phyloP scores from a whole-genome alignment of 2,888 invertebrate genomes.

The Parochlus steinenii region DNA sequence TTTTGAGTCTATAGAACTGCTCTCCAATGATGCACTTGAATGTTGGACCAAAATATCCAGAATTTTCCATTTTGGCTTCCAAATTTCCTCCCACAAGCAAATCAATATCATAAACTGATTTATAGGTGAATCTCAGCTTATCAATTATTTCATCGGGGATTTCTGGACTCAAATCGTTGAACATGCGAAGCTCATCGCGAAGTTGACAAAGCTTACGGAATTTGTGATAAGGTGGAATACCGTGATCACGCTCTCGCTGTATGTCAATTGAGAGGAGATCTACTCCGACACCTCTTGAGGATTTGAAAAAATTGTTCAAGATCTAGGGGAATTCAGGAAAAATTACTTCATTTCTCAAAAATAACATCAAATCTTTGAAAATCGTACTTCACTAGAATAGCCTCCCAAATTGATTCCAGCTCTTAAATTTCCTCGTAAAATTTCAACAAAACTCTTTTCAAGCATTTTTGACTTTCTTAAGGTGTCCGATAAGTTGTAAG shows the following conservation, averaged over 20 bases:
- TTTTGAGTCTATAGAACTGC: slow-evolving; percentile 45
- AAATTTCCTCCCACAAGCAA: slow-evolving; percentile 55
- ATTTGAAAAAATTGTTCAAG: slow-evolving; percentile 14
- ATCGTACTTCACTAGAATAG: slow-evolving; percentile 12
- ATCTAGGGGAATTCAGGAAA: slow-evolving; percentile 4
- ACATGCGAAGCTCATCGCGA: slow-evolving; percentile 35
- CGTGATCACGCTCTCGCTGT: slow-evolving; percentile 55
- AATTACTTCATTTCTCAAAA: slow-evolving; percentile 9
- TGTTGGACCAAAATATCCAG: slow-evolving; percentile 44
- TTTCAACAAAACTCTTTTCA: slow-evolving; percentile 32
- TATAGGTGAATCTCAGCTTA: slow-evolving; percentile 25
- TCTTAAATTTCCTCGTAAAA: slow-evolving; percentile 37
- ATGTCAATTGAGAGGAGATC: slow-evolving; percentile 55
- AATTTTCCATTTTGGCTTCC: slow-evolving; percentile 37
- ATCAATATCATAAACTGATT: slow-evolving; percentile 45
- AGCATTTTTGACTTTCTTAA: slow-evolving; percentile 7
- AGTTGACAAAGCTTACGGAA: slow-evolving; percentile 55
- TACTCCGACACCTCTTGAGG: slow-evolving; percentile 43
- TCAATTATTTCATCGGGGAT: slow-evolving; percentile 37
- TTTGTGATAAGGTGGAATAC: slow-evolving; percentile 49
- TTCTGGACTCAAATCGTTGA: slow-evolving; percentile 40
- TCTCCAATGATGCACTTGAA: slow-evolving; percentile 58
- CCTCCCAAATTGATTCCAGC: slow-evolving; percentile 21
- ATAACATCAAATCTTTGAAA: too few relatives aligned
- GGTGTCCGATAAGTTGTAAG: slow-evolving; percentile 9